Conservation (phyloP, 2,797 vertebrate species). For the Parotocinclus haroldoi region DNA sequence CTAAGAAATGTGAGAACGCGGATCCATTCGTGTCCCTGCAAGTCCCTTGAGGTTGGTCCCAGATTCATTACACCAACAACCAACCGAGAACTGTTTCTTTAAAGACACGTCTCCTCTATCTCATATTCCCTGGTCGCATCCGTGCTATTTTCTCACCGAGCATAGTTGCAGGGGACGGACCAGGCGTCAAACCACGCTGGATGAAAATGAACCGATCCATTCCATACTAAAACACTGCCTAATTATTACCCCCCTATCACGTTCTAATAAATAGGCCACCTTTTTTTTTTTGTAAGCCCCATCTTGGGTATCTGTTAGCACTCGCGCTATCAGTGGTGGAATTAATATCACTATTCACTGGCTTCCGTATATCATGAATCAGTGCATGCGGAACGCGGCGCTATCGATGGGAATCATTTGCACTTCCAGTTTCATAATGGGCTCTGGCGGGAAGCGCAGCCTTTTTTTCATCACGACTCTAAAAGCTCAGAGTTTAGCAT, state of each 20-base stretch:
- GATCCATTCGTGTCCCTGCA: constrained; percentile 65
- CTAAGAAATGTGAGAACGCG: constrained; percentile 58
- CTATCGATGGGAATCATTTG: constrained; percentile 48
- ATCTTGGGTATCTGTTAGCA: constrained; percentile 29
- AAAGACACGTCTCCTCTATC: constrained; percentile 33
- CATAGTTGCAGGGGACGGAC: constrained; percentile 24
- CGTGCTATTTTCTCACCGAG: neutral
- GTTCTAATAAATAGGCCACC: constrained; percentile 50
- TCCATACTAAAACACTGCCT: constrained; percentile 37
- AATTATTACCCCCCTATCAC: constrained; percentile 52
- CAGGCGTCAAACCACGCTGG: neutral
- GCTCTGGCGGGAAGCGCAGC: constrained; percentile 24
- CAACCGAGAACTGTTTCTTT: constrained; percentile 57
- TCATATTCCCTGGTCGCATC: constrained; percentile 26
- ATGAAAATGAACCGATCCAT: neutral
- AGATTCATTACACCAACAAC: constrained; percentile 65
- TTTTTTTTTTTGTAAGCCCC: constrained; percentile 51
- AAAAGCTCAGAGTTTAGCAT: constrained; percentile 6
- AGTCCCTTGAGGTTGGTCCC: constrained; percentile 66
- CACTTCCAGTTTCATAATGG: constrained; percentile 44
- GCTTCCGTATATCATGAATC: constrained; percentile 54
- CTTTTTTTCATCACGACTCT: constrained; percentile 40
- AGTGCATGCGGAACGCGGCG: constrained; percentile 43
- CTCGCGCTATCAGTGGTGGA: constrained; percentile 26
- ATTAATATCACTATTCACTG: constrained; percentile 40